phyloP scores from a whole-genome alignment of 2,113 vertebrate species.

The Rhynchopsitta pachyrhyncha region DNA sequence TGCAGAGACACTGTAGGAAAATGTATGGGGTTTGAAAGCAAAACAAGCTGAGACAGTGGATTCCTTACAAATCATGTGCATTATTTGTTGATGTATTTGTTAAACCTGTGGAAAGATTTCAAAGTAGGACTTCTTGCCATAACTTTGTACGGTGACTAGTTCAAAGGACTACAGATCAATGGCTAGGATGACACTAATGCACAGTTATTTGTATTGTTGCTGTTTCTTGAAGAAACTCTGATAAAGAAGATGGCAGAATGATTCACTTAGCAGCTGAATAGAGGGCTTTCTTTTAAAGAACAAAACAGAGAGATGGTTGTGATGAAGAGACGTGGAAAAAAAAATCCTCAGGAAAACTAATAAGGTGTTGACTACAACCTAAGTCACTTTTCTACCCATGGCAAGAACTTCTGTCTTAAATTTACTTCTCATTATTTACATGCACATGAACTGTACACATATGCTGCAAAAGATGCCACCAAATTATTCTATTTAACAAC shows the following conservation, averaged over 20 bases:
- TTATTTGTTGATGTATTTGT: neutral
- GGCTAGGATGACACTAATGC: rapidly evolving
- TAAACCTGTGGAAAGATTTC: neutral
- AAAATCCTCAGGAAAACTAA: neutral
- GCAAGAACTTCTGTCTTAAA: neutral
- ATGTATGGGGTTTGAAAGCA: neutral
- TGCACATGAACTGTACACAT: neutral
- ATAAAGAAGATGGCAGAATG: neutral
- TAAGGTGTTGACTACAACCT: neutral
- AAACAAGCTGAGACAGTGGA: neutral
- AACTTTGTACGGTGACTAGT: rapidly evolving
- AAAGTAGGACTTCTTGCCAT: neutral
- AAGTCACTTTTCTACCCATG: neutral
- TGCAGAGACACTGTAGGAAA: neutral
- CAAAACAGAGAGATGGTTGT: neutral
- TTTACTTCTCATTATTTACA: neutral
- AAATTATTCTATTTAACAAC: neutral
- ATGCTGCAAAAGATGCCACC: neutral
- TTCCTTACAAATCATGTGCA: neutral
- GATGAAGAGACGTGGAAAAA: neutral
- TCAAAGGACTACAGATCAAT: neutral
- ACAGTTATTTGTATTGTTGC: neutral
- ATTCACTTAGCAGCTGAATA: neutral
- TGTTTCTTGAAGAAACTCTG: neutral
- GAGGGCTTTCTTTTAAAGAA: neutral